phyloP scores from a whole-genome alignment of 2,797 vertebrate genomes.

The Gymnoscopelus microlampas region DNA sequence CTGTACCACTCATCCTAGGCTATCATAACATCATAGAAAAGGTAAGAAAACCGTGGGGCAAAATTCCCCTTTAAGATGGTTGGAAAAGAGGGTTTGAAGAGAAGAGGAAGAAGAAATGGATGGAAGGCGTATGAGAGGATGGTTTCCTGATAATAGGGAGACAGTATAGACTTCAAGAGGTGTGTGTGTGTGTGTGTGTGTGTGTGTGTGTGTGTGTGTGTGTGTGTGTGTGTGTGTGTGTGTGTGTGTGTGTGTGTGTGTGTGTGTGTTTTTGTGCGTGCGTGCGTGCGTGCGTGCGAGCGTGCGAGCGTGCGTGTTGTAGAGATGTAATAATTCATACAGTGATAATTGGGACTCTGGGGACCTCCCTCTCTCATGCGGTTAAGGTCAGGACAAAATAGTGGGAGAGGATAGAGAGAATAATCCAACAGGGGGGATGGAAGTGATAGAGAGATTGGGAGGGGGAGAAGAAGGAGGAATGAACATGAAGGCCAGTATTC shows the following conservation, averaged over 20 bases:
- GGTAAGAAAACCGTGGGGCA: too few relatives aligned
- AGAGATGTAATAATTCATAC: conserved; percentile 80
- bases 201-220: conserved; percentile 38
- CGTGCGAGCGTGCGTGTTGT: conserved; percentile 52
- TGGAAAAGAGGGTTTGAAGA: too few relatives aligned
- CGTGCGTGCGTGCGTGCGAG: conserved; percentile 18
- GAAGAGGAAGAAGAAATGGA: conserved; percentile 30
- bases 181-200: conserved; percentile 23
- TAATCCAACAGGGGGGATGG: background rate
- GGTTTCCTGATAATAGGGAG: conserved; percentile 13
- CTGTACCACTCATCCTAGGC: too few relatives aligned
- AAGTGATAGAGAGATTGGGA: background rate
- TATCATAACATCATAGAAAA: too few relatives aligned
- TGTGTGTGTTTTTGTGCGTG: conserved; percentile 36
- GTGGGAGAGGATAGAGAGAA: too few relatives aligned
- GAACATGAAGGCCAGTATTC: too few relatives aligned
- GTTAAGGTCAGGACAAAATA: too few relatives aligned
- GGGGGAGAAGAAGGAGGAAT: background rate
- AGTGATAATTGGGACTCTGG: conserved; percentile 78
- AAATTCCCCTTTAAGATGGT: too few relatives aligned
- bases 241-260: conserved; percentile 44
- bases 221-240: conserved; percentile 34
- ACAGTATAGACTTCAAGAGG: conserved; percentile 57
- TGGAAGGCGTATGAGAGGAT: conserved; percentile 48
- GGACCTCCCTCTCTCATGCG: conserved; percentile 54